Evolutionary conservation across 1,140 invertebrate genomes (phyloP), one percentile per base, ranked within the genome.

Genomic region (Drosophila pallidifrons): DNA sequence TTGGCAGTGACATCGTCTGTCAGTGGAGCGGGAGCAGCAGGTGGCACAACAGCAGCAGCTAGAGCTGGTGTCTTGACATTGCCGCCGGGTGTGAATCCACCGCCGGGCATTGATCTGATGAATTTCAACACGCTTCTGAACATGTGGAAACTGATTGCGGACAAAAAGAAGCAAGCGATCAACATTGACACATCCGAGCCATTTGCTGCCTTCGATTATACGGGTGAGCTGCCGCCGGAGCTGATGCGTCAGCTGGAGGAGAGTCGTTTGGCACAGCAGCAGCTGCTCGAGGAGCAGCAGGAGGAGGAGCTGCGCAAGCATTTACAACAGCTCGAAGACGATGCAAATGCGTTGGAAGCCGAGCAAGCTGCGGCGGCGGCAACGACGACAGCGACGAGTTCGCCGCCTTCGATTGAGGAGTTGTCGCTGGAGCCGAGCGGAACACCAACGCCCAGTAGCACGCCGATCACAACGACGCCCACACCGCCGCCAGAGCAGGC

Each of bases 131-230:
- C 75, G 25, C 54, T 91, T 63, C 75, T 92, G 5, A 91, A 74
- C 70, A 91, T 91, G 89, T 91, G 83, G 89, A 91, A 91, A 46
- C 63, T 91, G 28, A 91, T 91, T n/a, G 77, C 85, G 25, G 89
- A 91, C 49, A 90, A 82, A 28, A 87, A 87, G 58, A 90, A 91
- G 67, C 80, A 82, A 15, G 66, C 76, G 3, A 65, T 74, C 7
- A 69, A 55, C 20, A 58, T 70, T 7, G 76, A 71, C 8, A 38
- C 61, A 0, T 10, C 59, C n/a, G 70, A 63, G 4, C 38, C 60
- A 5, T 81, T 81, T 20, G 76, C 77, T 7, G 64, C 65, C 5
- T 81, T 85, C 15, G 86, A 89, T 20, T 82, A 89, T 47, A 61
- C 80, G 47, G 71, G 70, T 5, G 85, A 89, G 45, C 13, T 90